phyloP scores from a whole-genome alignment of 1,140 invertebrate species.

The Phymastichus coffea region DNA sequence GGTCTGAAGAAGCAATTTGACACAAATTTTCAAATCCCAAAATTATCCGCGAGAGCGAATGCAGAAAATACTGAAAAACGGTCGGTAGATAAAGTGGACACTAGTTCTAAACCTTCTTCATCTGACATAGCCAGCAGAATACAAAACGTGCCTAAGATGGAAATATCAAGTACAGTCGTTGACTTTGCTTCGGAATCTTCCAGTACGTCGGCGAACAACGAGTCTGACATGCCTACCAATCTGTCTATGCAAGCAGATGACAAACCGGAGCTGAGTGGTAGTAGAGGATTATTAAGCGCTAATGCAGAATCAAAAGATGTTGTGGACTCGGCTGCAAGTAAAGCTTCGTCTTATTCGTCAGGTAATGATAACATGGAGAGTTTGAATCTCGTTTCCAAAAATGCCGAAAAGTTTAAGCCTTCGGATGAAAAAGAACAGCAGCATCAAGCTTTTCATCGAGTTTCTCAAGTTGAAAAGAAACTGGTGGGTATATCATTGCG shows the following conservation, averaged over 20 bases:
- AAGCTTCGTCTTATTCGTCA: constrained; percentile 8
- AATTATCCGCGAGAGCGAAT: constrained; percentile 65
- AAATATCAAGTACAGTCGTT: not conserved
- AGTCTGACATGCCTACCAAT: constrained; percentile 47
- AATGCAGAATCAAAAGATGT: not conserved
- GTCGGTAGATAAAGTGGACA: constrained; percentile 30
- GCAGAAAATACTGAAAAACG: constrained; percentile 42
- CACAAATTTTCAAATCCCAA: constrained; percentile 85
- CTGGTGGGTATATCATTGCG: constrained; percentile 5
- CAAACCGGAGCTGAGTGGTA: constrained; percentile 34
- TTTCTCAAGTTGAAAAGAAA: constrained; percentile 21
- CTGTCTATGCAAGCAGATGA: constrained; percentile 50
- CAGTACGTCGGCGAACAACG: no score
- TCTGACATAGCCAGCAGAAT: not conserved
- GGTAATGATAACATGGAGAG: constrained; percentile 37
- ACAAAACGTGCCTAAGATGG: not conserved
- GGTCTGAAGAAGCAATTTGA: constrained; percentile 76
- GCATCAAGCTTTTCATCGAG: constrained; percentile 28
- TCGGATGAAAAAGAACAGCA: constrained; percentile 41
- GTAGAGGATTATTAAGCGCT: not conserved
- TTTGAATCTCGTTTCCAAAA: constrained; percentile 49
- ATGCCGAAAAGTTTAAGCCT: constrained; percentile 42
- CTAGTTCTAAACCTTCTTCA: not conserved
- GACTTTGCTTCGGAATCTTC: no score
- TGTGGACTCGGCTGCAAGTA: not conserved